phyloP scores from a whole-genome alignment of 1,140 invertebrate species.

The Papilio glaucus region DNA sequence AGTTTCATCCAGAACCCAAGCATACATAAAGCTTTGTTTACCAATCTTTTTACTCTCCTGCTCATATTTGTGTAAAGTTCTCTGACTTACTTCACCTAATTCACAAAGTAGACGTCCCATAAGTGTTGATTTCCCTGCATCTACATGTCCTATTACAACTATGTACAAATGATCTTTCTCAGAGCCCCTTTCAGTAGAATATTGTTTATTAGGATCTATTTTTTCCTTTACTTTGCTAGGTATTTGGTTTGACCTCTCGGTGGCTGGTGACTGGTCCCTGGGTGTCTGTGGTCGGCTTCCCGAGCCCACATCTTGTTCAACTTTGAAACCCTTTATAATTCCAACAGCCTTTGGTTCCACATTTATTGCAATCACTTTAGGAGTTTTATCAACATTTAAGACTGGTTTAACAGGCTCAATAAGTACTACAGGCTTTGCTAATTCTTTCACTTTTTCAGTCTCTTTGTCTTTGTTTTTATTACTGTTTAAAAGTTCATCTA shows the following conservation, averaged over 20 bases:
- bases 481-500: slow-evolving; percentile 88
- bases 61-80: slow-evolving; percentile 98
- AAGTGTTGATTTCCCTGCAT: slow-evolving; percentile 99
- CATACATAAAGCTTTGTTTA: slow-evolving; percentile 99
- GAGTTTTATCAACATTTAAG: slow-evolving; percentile 58
- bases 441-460: slow-evolving; percentile 40
- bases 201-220: slow-evolving; percentile 84
- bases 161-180: slow-evolving; percentile 95
- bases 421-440: slow-evolving; percentile 62
- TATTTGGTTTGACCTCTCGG: slow-evolving; percentile 79
- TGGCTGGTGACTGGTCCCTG: slow-evolving; percentile 86
- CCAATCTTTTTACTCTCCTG: slow-evolving; percentile 98
- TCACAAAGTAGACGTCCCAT: slow-evolving; percentile 97
- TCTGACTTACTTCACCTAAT: slow-evolving; percentile 95
- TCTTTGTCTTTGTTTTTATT: slow-evolving; percentile 54
- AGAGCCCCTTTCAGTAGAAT: slow-evolving; percentile 88
- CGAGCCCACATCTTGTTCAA: slow-evolving; percentile 59
- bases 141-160: slow-evolving; percentile 99
- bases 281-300: slow-evolving; percentile 74
- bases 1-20: slow-evolving; percentile 99
- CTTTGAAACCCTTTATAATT: slow-evolving; percentile 80
- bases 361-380: slow-evolving; percentile 72
- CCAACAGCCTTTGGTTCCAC: slow-evolving; percentile 64
- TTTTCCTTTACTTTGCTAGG: slow-evolving; percentile 81
- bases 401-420: slow-evolving; percentile 77